A percentile compares a stretch with the other conserved stretches of the same genome.
Evolutionary conservation across 2,113 vertebrate species (phyloP).

Genomic region (Phalacrocorax carbo): DNA sequence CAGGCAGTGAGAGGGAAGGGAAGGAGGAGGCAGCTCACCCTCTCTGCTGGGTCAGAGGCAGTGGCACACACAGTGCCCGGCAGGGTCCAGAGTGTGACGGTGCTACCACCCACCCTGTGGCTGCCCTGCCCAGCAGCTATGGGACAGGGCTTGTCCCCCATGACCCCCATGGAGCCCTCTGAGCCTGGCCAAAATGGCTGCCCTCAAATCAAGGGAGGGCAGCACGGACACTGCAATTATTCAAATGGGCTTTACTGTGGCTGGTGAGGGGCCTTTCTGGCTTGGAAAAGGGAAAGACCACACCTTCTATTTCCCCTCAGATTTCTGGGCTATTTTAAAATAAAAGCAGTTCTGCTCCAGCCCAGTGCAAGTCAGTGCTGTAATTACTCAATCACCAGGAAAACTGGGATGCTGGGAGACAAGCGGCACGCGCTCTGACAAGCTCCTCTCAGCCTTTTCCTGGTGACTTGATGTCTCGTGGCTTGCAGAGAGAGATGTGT

Average conservation of each 20-base stretch:
- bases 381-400: not conserved
- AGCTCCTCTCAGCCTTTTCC: not conserved
- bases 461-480: not conserved
- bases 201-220: accelerated
- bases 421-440: not conserved
- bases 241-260: not conserved
- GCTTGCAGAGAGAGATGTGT: not conserved
- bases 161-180: not conserved
- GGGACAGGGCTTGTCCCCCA: no score
- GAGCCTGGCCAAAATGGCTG: not conserved
- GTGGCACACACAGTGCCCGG: not conserved
- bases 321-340: not conserved
- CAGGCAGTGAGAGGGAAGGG: not conserved
- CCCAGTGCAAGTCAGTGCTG: not conserved
- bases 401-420: not conserved
- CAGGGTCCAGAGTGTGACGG: accelerated
- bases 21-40: not conserved
- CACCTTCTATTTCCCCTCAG: not conserved
- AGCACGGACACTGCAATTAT: accelerated
- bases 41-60: not conserved
- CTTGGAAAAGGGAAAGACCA: not conserved
- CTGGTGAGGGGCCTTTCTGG: not conserved
- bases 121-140: not conserved
- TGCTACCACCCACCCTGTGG: not conserved
- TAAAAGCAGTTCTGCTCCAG: not conserved